Conservation (phyloP, 2,113 vertebrate species). For the Strigops habroptila region DNA sequence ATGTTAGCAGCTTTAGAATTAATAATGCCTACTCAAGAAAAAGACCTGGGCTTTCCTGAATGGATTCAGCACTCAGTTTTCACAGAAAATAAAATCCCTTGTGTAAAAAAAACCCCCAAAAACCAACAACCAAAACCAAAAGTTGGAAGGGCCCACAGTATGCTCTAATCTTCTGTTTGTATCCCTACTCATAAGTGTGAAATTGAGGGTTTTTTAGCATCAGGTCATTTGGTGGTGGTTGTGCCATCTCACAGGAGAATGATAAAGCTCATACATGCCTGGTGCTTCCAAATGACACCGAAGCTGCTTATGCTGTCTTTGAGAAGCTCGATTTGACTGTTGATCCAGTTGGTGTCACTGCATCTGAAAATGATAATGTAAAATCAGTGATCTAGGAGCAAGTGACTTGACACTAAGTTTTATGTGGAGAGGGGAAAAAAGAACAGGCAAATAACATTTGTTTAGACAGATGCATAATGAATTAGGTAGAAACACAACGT, state of each 20-base stretch:
- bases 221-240: not conserved
- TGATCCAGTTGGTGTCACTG: not conserved
- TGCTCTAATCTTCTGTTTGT: not conserved
- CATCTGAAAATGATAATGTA: not conserved
- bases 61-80: not conserved
- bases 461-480: not conserved
- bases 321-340: not conserved
- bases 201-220: not conserved
- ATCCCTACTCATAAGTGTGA: not conserved
- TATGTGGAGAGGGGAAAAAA: not conserved
- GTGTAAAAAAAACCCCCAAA: not conserved
- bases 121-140: not conserved
- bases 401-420: not conserved
- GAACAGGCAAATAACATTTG: not conserved
- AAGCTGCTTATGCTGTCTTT: not conserved
- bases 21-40: not conserved
- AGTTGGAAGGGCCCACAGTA: not conserved
- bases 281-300: not conserved
- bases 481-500: not conserved
- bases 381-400: not conserved
- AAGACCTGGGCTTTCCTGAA: not conserved
- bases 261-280: not conserved
- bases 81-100: not conserved
- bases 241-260: not conserved
- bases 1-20: not conserved